phyloP scores from a whole-genome alignment of 2,113 vertebrate genomes.

The Andinoacara biseriatus region DNA sequence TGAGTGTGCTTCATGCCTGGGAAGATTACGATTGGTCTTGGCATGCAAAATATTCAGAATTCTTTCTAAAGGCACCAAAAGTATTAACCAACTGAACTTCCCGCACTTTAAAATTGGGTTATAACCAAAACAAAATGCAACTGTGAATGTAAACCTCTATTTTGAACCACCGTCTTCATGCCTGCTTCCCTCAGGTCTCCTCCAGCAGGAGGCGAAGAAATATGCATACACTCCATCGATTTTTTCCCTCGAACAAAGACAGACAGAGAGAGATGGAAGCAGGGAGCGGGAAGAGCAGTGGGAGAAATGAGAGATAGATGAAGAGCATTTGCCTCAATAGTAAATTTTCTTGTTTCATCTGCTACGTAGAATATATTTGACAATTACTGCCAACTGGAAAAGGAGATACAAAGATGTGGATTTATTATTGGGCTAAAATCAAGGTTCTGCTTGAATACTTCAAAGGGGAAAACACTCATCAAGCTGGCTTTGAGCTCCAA shows the following conservation, averaged over 20 bases:
- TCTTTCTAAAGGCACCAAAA: background rate
- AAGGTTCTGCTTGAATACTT: conserved; percentile 32
- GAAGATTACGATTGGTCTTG: background rate
- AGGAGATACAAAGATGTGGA: conserved; percentile 4
- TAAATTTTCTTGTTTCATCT: conserved; percentile 48
- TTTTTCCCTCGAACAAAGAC: conserved; percentile 72
- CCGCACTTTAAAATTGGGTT: background rate
- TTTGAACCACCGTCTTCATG: conserved; percentile 28
- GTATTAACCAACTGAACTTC: background rate
- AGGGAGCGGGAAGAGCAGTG: conserved; percentile 27
- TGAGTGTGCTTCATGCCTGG: background rate
- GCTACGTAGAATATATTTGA: conserved; percentile 7
- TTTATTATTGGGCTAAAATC: conserved; percentile 37
- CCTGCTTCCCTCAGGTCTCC: conserved; percentile 47
- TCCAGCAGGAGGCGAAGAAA: conserved; percentile 64
- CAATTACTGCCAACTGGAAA: conserved; percentile 20
- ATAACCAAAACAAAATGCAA: background rate
- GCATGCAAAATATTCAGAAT: background rate
- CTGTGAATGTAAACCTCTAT: conserved; percentile 16
- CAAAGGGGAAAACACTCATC: conserved; percentile 28
- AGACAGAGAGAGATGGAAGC: conserved; percentile 59
- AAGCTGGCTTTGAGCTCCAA: conserved; percentile 17
- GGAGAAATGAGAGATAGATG: conserved; percentile 61
- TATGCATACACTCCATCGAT: conserved; percentile 75
- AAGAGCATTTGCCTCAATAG: conserved; percentile 34